Evolutionary conservation across 2,888 invertebrate genomes (phyloP), one percentile per base, ranked within the genome.

Genomic region (Plutella xylostella): DNA sequence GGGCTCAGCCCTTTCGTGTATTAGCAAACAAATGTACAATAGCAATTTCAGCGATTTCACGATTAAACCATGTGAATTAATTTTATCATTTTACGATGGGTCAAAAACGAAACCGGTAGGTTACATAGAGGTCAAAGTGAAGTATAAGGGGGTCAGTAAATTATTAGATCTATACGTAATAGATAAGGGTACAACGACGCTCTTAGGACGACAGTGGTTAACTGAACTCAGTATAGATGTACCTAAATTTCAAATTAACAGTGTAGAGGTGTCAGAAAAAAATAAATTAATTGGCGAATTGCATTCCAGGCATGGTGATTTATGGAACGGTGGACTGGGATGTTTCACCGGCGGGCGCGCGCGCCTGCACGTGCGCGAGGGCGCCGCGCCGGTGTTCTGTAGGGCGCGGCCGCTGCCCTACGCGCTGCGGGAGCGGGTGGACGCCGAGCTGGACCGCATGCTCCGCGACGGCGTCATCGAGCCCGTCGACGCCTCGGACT

Each of bases 1-100:
- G 0, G 56, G 57, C 0, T 45, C 53, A 0, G 52, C 53, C 1
- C 39, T 58, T 9, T 18, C 35, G 11, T 35, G 35, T 17, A 35
- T 35, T 18, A 35, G 35, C 11, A 35, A 35, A 35, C 35, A 35
- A 35, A 35, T 18, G 1, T 35, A 35, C 35, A 35, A 12, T 3
- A 35, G 9, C 4, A 18, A 11, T 17, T 35, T 35, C 17, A 18
- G 18, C 6, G 6, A 18, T 17, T 35, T 35, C 6, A 11, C 5
- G 17, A 11, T 35, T 18, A 35, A 35, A 35, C 4, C 5, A 12
- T 35, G 18, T 17, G 9, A 18, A 35, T 18, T 18, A 35, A 35
- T 17, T 2, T 17, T 35, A 18, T 18, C 18, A 7, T 35, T 35
- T 18, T 35, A 35, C 12, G 35, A 35, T 7, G 35, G 18, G 9